These are phyloP conservation scores for Telmatherina bonti DNA, from an alignment of 2,797 vertebrate genomes.

Conservation along the genomic window DNA sequence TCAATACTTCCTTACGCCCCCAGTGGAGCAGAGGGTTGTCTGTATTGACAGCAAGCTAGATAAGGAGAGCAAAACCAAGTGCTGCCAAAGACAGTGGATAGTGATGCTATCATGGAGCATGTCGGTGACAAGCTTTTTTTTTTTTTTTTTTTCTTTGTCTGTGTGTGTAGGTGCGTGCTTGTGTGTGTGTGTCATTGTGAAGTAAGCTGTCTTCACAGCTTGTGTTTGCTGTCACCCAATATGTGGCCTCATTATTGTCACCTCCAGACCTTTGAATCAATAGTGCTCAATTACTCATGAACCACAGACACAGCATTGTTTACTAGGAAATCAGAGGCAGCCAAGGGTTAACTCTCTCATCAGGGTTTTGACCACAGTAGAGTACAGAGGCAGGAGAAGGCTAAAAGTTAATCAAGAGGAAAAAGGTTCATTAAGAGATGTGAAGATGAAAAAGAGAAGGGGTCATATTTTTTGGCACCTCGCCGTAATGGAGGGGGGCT, in stretches of 20 bases:
- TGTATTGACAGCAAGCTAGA: conserved; percentile 77
- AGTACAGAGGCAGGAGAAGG: conserved; percentile 28
- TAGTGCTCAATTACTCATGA: conserved; percentile 83
- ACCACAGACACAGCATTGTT: conserved; percentile 58
- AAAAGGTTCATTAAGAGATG: conserved; percentile 69
- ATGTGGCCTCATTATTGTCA: conserved; percentile 79
- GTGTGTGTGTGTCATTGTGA: conserved; percentile 20
- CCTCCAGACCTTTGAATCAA: conserved; percentile 78
- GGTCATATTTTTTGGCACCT: conserved; percentile 72
- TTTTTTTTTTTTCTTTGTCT: background rate
- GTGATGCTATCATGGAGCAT: conserved; percentile 60
- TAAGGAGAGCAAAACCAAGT: conserved; percentile 68
- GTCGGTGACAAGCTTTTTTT: conserved; percentile 55
- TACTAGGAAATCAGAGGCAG: conserved; percentile 57
- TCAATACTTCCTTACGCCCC: conserved; percentile 82
- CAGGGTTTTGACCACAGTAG: conserved; percentile 47
- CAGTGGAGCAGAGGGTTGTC: conserved; percentile 74
- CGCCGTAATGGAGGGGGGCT: conserved; percentile 69
- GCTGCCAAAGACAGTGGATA: conserved; percentile 71
- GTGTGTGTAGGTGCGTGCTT: conserved; percentile 3
- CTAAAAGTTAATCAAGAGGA: conserved; percentile 64
- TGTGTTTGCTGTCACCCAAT: conserved; percentile 77
- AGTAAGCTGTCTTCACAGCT: conserved; percentile 59
- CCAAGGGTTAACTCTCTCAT: conserved; percentile 64
- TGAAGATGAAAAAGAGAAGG: conserved; percentile 71